Evolutionary conservation across 2,113 vertebrate species (phyloP), one percentile per base, ranked within the genome.

Genomic region (Laticauda colubrina): DNA sequence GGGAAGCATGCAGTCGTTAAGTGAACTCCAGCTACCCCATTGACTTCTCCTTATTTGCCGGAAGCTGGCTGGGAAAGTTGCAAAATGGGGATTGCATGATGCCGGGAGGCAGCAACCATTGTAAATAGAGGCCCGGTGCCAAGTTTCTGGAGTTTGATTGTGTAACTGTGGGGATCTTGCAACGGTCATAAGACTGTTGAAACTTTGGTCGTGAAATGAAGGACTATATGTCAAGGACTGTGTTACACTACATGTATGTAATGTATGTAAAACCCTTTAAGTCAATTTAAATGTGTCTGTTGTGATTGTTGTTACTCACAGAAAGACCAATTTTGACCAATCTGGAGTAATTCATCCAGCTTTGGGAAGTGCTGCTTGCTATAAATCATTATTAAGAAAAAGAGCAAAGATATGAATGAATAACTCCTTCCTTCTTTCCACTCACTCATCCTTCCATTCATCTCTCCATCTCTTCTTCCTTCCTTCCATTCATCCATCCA

Each of bases 91-190:
- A 69, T 69, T 0, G 3, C 0, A 4, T 1, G 9, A 61, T 8
- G 1, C 24, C 1, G 0, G 57, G 26, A 5, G 0, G 61, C 4
- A 4, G 29, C 4, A 5, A 26, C 12, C 1, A 2, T 69, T 69
- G 26, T 26, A 29, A 61, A n/a, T 64, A 29, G 4, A n/a, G 11
- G 11, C 12, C 11, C 4, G 11, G 4, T 29, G 61, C 26, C 1
- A 4, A 29, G 26, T 9, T 11, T 29, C 61, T 29, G 61, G 26
- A 64, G 26, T 29, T 12, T 12, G 26, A 29, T 26, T 9, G 0
- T 0, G 10, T 4, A 29, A 29, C 26, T 29, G 61, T 5, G 61
- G 26, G 61, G 59, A 61, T 61, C 10, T 21, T 29, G 26, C 59
- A 61, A 26, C 3, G 3, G 59, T 61, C 9, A 1, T 29, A 61